Evolutionary conservation across 2,888 invertebrate species (phyloP).

Genomic region (Pemphredon lugubris): DNA sequence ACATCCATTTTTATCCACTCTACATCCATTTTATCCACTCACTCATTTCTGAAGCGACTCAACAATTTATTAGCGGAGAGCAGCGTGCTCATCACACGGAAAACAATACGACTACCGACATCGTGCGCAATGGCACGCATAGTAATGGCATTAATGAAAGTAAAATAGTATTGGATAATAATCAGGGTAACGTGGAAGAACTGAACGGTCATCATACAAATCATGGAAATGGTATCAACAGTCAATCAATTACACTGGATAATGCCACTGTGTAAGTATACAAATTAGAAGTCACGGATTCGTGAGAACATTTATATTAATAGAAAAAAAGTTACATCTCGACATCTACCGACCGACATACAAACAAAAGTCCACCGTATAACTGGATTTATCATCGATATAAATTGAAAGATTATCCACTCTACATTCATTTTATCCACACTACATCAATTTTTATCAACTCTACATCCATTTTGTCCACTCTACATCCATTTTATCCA

Average conservation of each 20-base stretch:
- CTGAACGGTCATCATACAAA: conserved; percentile 79
- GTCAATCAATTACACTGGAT: conserved; percentile 78
- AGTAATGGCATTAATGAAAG: conserved; percentile 76
- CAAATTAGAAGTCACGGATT: conserved; percentile 52
- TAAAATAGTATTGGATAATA: conserved; percentile 76
- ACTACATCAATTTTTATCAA: too few relatives aligned
- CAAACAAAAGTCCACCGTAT: conserved; percentile 41
- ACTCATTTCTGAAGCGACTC: conserved; percentile 79
- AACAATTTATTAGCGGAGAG: conserved; percentile 77
- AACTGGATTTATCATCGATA: conserved; percentile 43
- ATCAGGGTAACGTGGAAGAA: conserved; percentile 74
- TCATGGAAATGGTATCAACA: conserved; percentile 78
- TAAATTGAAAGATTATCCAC: conserved; percentile 31
- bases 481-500: too few relatives aligned
- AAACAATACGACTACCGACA: conserved; percentile 68
- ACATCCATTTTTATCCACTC: too few relatives aligned
- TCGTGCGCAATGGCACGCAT: conserved; percentile 75
- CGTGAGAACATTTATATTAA: conserved; percentile 44
- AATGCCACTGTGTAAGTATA: conserved; percentile 81
- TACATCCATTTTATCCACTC: too few relatives aligned
- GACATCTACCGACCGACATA: conserved; percentile 38
- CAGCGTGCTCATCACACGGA: conserved; percentile 73
- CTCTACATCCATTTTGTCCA: too few relatives aligned
- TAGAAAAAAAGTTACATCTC: conserved; percentile 36
- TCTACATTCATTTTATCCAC: too few relatives aligned